Conservation (phyloP, 1,140 invertebrate genomes). For the Temnothorax nylanderi region DNA sequence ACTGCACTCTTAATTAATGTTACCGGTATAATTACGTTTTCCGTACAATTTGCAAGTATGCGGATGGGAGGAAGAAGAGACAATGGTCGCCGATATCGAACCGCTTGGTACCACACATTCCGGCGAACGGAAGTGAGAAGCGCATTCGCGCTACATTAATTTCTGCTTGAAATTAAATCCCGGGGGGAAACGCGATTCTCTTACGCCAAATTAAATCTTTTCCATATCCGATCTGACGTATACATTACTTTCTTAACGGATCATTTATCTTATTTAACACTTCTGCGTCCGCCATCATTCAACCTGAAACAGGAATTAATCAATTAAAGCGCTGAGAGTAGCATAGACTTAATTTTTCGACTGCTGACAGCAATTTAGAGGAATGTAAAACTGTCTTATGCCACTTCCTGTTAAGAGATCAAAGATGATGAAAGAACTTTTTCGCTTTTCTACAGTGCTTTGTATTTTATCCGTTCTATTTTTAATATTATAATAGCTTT, state of each 20-base stretch:
- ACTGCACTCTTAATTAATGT: slow-evolving; percentile 68
- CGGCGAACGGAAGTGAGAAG: slow-evolving; percentile 38
- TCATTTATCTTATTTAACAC: slow-evolving; percentile 51
- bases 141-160: slow-evolving; percentile 52
- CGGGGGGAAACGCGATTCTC: slow-evolving; percentile 24
- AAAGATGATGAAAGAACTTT: neutral
- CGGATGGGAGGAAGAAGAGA: slow-evolving; percentile 12
- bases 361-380: neutral
- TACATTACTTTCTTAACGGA: slow-evolving; percentile 38
- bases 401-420: neutral
- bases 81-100: slow-evolving; percentile 48
- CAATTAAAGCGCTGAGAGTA: slow-evolving; percentile 1
- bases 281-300: neutral
- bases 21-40: slow-evolving; percentile 61
- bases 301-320: slow-evolving; percentile 27
- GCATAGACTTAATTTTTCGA: slow-evolving; percentile 14
- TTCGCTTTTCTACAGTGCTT: neutral
- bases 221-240: slow-evolving; percentile 44
- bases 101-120: slow-evolving; percentile 38
- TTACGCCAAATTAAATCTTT: slow-evolving; percentile 56
- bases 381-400: neutral
- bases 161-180: slow-evolving; percentile 54
- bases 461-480: neutral
- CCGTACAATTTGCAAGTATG: slow-evolving; percentile 44
- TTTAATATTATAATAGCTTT: neutral